Base-by-base conservation (phyloP, 1,140 invertebrate genomes). In the Camponotus floridanus region DNA sequence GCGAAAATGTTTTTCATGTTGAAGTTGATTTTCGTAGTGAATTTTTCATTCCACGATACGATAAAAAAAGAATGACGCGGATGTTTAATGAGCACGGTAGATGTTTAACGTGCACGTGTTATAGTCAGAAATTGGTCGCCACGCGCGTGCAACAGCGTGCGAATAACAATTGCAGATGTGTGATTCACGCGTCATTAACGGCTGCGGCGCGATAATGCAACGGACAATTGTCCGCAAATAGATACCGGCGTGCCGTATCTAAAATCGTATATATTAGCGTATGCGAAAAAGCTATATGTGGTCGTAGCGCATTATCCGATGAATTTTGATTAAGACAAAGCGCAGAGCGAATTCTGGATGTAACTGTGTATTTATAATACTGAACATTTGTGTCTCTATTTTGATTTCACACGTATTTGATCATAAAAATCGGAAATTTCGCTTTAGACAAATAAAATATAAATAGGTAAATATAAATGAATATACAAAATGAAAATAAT, bases 171-270 rank as follows among this genome's bases (percentile, higher is more conserved):
- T 64, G 55, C 76, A 73, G 74, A 74, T 86, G 67, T 67, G 78
- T 70, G 33, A 71, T 67, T 88, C 64, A 70, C 65, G 87, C 59
- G 73, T 85, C 68, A 86, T 89, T 89, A 85, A 89, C 68, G 59
- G 70, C 64, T 55, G 73, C 39, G 21, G 51, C 57, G 26, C 70
- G 48, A 87, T 80, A 79, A 85, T 55, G 70, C 45, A 55, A 62
- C 26, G 62, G 48, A 42, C 51, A 42, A 61, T 84, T 57, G 83
- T 61, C 57, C 68, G 64, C 67, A 86, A 89, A 80, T 88, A 86
- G 83, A 76, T 68, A 39, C 31, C 13, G 31, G 67, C 15, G 39
- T 13, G 18, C 36, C 39, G 33, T 57, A 42, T 73, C 74, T 67
- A 36, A 65, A 79, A 26, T 48, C 39, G 48, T 51, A 45, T 86